Base-by-base conservation (phyloP, 2,113 vertebrate genomes). In the Chrysochloris asiatica region DNA sequence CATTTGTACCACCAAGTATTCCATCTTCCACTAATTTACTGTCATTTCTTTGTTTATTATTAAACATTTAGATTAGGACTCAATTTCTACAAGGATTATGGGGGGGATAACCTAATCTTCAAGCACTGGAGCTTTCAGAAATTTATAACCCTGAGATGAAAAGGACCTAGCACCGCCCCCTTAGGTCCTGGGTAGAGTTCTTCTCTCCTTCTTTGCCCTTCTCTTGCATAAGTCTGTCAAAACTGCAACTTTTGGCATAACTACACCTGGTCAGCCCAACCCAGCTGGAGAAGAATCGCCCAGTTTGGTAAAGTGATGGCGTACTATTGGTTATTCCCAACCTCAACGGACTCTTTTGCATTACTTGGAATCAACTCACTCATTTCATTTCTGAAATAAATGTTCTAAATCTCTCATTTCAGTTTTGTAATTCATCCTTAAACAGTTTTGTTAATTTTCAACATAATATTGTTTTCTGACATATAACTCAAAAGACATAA, bases 381-480 rank as follows among this genome's bases (percentile, higher is more conserved):
- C 50, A 56, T 30, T 61, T 47, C 2, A 1, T 24, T 86, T 80
- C 85, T 79, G 14, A 86, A 79, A 75, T n/a, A 17, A 54, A 38
- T 90, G 67, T 48, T 86, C 72, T 52, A 82, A 90, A n/a, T 16
- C 7, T 5, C 21, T 24, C 22, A 78, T 47, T 43, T n/a, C n/a
- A n/a, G n/a, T n/a, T 89, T 63, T 89, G 1, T 52, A 72, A 2
- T 61, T n/a, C 5, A n/a, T 83, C 80, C 24, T 93, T 22, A 61
- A 26, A 69, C 26, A 76, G 45, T n/a, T 78, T 36, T 89, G n/a
- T n/a, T n/a, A n/a, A n/a, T 76, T 56, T 7, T 28, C 48, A 8
- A 87, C 48, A 36, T 59, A 59, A 47, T 77, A 86, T 33, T 90
- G n/a, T 88, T 90, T 86, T 71, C 50, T 67, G 33, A 73, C n/a